Base-by-base conservation (phyloP, 1,140 invertebrate genomes). In the Antheraea pernyi region DNA sequence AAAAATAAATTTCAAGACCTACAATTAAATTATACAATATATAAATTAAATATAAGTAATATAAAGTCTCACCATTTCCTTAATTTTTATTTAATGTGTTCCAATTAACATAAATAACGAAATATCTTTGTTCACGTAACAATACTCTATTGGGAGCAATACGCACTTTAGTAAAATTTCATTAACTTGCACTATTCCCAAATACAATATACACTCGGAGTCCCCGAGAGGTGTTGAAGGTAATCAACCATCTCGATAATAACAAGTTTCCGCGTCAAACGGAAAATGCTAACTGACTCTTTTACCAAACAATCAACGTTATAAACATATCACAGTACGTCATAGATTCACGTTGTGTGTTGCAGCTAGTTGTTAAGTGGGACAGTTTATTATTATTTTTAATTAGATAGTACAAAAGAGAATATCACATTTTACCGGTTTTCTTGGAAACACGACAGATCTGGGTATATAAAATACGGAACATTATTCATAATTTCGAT, bases 281-380 rank as follows among this genome's bases (percentile, higher is more conserved):
- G 83, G 69, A 73, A 76, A 78, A 76, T 69, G 73, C 66, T 67
- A 60, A 85, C 83, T 85, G 80, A 73, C 71, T 67, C 70, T 30
- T 63, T 60, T 74, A 48, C 19, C 46, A 39, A 30, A 70, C 53
- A 71, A 68, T 72, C 72, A 62, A 65, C 62, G 67, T 72, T 72
- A 72, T 74, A 73, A 75, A 79, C 65, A 76, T 13, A 74, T 77
- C 67, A 69, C 72, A 63, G 70, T 67, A 71, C 53, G 58, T 46
- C 61, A 66, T 65, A 65, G 42, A 69, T 72, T 65, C 46, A 53
- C 46, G 46, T 53, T 53, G 16, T 53, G 16, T 53, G 46, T 53
- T 13, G 46, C 9, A 9, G 46, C 16, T 53, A 53, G 1, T n/a
- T 11, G 13, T 16, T 6, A 53, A 53, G 11, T 16, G 16, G 46